Conservation (phyloP, 1,140 invertebrate genomes). For the Cephus cinctus region DNA sequence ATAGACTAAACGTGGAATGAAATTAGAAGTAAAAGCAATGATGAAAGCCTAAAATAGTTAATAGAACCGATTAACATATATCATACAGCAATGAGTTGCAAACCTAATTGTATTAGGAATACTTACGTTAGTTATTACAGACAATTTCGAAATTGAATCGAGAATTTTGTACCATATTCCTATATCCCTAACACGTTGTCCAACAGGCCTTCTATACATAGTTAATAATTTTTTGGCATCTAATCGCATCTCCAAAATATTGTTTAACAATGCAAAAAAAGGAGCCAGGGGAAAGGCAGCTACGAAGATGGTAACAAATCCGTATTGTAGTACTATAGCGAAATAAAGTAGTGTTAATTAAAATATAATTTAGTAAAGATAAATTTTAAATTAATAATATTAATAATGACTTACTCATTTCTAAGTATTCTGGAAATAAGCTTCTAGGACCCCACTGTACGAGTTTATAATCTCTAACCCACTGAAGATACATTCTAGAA, state of each 20-base stretch:
- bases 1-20: slow-evolving; percentile 92
- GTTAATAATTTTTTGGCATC: slow-evolving; percentile 86
- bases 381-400: background rate
- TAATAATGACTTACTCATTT: slow-evolving; percentile 77
- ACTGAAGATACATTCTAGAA: slow-evolving; percentile 63
- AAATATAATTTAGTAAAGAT: background rate
- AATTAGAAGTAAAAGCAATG: slow-evolving; percentile 98
- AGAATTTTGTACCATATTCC: slow-evolving; percentile 92
- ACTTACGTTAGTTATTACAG: slow-evolving; percentile 91
- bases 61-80: background rate
- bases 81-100: background rate
- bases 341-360: slow-evolving; percentile 6
- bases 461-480: slow-evolving; percentile 90
- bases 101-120: slow-evolving; percentile 8
- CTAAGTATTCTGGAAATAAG: slow-evolving; percentile 94
- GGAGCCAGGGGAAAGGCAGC: slow-evolving; percentile 88
- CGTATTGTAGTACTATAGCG: slow-evolving; percentile 78
- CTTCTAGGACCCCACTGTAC: slow-evolving; percentile 86
- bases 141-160: slow-evolving; percentile 85
- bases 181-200: slow-evolving; percentile 81
- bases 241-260: slow-evolving; percentile 85
- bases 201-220: slow-evolving; percentile 81
- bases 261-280: slow-evolving; percentile 85
- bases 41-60: slow-evolving; percentile 83
- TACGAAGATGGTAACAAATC: slow-evolving; percentile 89